phyloP scores from a whole-genome alignment of 1,140 invertebrate species.

The Aradophagus sp. region DNA sequence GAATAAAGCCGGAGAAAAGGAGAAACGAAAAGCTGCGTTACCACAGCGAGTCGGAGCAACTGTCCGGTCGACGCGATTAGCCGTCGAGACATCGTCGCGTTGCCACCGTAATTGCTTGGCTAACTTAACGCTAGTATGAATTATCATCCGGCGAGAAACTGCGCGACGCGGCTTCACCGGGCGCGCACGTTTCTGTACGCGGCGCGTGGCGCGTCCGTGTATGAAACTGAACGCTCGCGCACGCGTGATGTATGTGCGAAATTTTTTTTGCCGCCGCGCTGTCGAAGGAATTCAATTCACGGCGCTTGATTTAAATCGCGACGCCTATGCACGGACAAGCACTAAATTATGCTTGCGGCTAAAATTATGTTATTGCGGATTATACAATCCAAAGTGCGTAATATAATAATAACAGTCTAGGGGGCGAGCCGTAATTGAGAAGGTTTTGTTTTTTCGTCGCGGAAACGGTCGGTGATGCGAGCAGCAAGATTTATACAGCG shows the following conservation, averaged over 20 bases:
- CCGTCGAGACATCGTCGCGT: conserved; percentile 31
- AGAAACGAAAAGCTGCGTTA: no score
- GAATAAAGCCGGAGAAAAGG: no score
- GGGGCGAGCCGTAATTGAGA: conserved; percentile 22
- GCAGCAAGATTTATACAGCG: conserved; percentile 8
- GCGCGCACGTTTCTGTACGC: conserved; percentile 4
- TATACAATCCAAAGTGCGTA: conserved; percentile 13
- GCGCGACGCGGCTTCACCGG: conserved; percentile 11
- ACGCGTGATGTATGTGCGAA: conserved; percentile 14
- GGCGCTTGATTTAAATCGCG: conserved; percentile 16
- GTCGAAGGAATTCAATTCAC: conserved; percentile 25
- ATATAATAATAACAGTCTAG: conserved; percentile 37
- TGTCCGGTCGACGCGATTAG: conserved; percentile 16
- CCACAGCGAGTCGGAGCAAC: conserved; percentile 16
- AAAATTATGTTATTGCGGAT: conserved; percentile 38
- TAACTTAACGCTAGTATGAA: conserved; percentile 45
- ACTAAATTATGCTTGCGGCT: conserved; percentile 12
- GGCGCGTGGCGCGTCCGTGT: conserved; percentile 26
- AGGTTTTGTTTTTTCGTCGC: conserved; percentile 26
- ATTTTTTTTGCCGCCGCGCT: conserved; percentile 12
- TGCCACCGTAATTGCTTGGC: conserved; percentile 37
- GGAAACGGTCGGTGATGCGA: conserved; percentile 20
- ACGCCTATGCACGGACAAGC: neutral
- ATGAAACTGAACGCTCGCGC: no score
- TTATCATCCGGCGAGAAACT: conserved; percentile 35